Conservation (phyloP, 2,797 vertebrate genomes). For the Phalanger gymnotis region DNA sequence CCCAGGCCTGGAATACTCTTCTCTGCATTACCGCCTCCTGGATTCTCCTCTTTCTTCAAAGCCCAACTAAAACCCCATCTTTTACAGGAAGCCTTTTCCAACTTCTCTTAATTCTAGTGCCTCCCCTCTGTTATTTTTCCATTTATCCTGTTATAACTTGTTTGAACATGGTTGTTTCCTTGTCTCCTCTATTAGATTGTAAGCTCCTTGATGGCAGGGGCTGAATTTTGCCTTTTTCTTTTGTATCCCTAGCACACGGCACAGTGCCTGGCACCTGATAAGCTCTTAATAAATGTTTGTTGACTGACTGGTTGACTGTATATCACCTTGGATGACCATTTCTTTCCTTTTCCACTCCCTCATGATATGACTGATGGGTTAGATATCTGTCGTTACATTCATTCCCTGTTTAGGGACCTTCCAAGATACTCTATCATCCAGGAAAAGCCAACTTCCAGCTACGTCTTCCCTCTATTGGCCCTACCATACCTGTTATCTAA, state of each 20-base stretch:
- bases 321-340: too few species aligned
- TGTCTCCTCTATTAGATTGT: neutral
- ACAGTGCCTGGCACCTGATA: neutral
- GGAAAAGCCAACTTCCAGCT: neutral
- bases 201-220: neutral
- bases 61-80: neutral
- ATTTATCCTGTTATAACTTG: neutral
- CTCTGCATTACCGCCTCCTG: neutral
- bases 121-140: neutral
- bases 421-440: neutral
- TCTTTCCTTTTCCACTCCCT: neutral
- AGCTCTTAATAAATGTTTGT: neutral
- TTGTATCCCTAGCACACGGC: neutral
- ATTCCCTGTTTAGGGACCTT: neutral
- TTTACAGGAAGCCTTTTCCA: neutral
- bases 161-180: neutral
- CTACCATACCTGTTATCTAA: neutral
- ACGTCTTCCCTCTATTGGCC: neutral
- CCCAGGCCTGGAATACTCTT: neutral
- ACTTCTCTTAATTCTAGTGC: neutral
- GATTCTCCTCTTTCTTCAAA: neutral
- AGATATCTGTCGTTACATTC: neutral
- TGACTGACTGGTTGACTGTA: neutral
- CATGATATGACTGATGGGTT: neutral
- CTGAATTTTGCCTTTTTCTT: neutral